Conservation (phyloP, 1,140 invertebrate genomes). For the Lucilia cuprina region DNA sequence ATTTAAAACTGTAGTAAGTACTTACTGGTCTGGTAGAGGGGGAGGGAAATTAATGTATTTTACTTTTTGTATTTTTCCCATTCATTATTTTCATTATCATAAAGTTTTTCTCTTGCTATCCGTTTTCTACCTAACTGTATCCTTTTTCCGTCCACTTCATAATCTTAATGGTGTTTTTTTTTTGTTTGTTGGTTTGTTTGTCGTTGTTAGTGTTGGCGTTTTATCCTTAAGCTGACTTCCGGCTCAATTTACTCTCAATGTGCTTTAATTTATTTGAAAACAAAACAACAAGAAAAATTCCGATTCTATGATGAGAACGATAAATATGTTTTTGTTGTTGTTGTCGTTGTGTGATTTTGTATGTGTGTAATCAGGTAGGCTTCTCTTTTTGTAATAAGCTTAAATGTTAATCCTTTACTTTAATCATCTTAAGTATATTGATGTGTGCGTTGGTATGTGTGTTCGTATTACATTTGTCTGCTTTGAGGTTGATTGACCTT, state of each 20-base stretch:
- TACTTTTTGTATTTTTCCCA: background rate
- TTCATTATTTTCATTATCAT: background rate
- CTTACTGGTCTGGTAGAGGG: too few relatives aligned
- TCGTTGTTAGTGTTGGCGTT: background rate
- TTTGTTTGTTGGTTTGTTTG: background rate
- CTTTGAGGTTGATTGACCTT: too few relatives aligned
- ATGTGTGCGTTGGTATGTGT: background rate
- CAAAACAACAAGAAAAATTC: too few relatives aligned
- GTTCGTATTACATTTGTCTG: too few relatives aligned
- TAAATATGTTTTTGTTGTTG: too few relatives aligned
- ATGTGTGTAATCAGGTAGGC: background rate
- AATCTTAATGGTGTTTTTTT: background rate
- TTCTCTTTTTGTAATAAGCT: background rate
- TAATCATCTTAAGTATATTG: background rate
- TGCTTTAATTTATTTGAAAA: too few relatives aligned
- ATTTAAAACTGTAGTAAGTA: background rate
- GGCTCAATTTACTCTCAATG: background rate
- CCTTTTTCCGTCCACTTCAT: background rate
- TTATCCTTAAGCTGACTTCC: background rate
- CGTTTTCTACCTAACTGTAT: background rate
- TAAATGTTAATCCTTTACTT: background rate
- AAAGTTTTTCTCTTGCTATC: background rate
- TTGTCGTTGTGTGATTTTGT: background rate
- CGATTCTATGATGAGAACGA: too few relatives aligned
- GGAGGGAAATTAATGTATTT: background rate